Base-by-base conservation (phyloP, 1,140 invertebrate species). In the Acyrthosiphon pisum region DNA sequence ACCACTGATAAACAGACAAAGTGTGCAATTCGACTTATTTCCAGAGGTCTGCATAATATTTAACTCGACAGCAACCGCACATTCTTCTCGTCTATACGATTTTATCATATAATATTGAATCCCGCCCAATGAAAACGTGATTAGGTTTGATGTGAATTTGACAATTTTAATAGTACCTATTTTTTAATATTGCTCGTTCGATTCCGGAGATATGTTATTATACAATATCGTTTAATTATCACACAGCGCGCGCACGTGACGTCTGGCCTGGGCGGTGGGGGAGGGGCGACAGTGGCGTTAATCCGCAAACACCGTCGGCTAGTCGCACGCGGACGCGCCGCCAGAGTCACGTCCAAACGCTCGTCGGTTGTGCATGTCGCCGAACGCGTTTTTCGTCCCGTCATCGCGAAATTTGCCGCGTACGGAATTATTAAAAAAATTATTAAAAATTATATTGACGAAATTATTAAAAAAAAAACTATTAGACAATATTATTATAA, bases 341-440 rank as follows among this genome's bases (percentile, higher is more conserved):
- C 91, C 30, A 20, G 90, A 92, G 91, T 92, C 50, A 48, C 91
- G 91, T 92, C 76, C 91, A 50, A 22, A 35, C 68, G 91, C 44
- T 30, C 23, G 91, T 92, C 46, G 18, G 46, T 8, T 50, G 60
- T 26, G 44, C n/a, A 92, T 7, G 76, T 26, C 56, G 41, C 9
- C 11, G 88, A 35, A 22, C 22, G 22, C 4, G 50, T 56, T 46
- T 1, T 14, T 41, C 44, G 35, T 44, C 86, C 6, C 46, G 87
- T 89, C 23, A 84, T 26, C 83, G 60, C n/a, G 22, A 84, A 37
- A 84, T 41, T 26, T 11, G 37, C 14, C 44, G 41, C 9, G 44
- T 2, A 23, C 76, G 76, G 6, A 83, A 37, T 81, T 37, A 81
- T 41, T 4, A 4, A 60, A 1, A 30, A 60, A 60, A 30, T 60